Percentiles rank a stretch among this genome's conserved stretches.
Evolutionary conservation across 2,113 vertebrate species (phyloP).

Genomic region (Glareola pratincola): DNA sequence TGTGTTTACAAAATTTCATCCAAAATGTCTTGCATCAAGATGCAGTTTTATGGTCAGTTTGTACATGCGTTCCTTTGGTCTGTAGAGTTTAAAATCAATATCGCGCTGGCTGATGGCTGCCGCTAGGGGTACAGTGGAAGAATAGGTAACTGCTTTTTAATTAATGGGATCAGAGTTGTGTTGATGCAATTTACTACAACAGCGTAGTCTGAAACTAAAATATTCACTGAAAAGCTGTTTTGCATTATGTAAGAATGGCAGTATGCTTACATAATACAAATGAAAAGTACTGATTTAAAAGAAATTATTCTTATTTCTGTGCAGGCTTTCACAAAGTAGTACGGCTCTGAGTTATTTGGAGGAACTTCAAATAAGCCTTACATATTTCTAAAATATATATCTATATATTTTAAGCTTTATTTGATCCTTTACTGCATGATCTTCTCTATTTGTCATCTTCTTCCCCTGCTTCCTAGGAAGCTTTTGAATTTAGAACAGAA

Average conservation of each 20-base stretch:
- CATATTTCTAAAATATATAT: not conserved
- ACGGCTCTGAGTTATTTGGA: not conserved
- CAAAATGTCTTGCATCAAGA: not conserved
- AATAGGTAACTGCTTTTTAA: not conserved
- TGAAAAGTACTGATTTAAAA: not conserved
- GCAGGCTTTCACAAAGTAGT: not conserved
- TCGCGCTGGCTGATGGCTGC: not conserved
- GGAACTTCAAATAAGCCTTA: not conserved
- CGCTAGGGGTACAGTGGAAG: not conserved
- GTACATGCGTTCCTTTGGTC: rapidly evolving
- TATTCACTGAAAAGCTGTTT: not conserved
- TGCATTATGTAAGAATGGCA: not conserved
- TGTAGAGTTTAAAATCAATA: not conserved
- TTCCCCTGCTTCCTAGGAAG: not conserved
- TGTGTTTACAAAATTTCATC: not conserved
- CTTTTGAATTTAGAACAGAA: not conserved
- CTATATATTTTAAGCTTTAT: not conserved
- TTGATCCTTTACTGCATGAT: not conserved
- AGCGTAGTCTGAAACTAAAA: not conserved
- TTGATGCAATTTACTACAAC: not conserved
- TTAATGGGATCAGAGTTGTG: not conserved
- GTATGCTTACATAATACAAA: not conserved
- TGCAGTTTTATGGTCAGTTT: not conserved
- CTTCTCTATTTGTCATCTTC: not conserved
- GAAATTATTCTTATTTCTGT: not conserved